Percentiles rank a stretch among this genome's conserved stretches.
These are phyloP conservation scores for Phoxinus dragarum DNA, from an alignment of 2,797 vertebrate species.

Conservation along the genomic window DNA sequence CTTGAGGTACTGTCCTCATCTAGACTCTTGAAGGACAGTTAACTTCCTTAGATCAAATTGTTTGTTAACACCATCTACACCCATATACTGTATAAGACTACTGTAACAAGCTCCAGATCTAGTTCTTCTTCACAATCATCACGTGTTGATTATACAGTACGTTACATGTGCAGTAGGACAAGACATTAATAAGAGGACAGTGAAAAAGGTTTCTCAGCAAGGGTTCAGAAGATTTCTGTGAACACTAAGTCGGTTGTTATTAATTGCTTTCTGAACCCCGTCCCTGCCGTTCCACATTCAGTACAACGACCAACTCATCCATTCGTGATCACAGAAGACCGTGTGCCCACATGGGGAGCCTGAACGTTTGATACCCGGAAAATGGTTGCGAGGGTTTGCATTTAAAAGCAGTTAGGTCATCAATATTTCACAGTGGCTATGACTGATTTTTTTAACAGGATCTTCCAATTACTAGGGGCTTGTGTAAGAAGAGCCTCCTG, in stretches of 20 bases:
- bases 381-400: slow-evolving; percentile 67
- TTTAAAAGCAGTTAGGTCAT: slow-evolving; percentile 71
- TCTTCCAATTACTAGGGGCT: slow-evolving; percentile 67
- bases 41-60: too few relatives aligned
- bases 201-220: neutral
- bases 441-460: slow-evolving; percentile 70
- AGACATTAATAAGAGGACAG: neutral
- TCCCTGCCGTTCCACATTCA: neutral
- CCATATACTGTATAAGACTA: too few relatives aligned
- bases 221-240: neutral
- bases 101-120: neutral
- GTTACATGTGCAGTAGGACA: neutral
- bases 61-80: too few relatives aligned
- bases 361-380: slow-evolving; percentile 62
- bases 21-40: too few relatives aligned
- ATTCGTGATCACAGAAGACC: slow-evolving; percentile 52
- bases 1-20: too few relatives aligned
- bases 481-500: slow-evolving; percentile 74
- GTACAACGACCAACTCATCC: slow-evolving; percentile 45
- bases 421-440: slow-evolving; percentile 71
- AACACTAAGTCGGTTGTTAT: neutral
- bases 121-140: neutral
- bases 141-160: neutral
- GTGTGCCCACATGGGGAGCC: slow-evolving; percentile 44
- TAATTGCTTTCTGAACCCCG: neutral